Base-by-base conservation (phyloP, 2,888 invertebrate species). In the Sabellastarte sp. region DNA sequence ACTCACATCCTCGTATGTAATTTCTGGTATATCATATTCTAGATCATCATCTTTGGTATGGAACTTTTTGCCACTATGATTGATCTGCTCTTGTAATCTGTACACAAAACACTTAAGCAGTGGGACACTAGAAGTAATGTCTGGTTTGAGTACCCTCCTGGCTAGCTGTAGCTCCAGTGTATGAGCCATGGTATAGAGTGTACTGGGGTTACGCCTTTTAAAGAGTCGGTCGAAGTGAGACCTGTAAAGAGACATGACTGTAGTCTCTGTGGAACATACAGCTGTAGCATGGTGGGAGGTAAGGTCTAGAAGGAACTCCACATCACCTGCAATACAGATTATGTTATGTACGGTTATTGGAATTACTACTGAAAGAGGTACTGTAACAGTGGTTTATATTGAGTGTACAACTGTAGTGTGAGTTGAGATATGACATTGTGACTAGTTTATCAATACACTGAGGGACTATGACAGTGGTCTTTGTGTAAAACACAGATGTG, bases 171-270 rank as follows among this genome's bases (percentile, higher is more conserved):
- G 64, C 60, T 68, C 68, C 32, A 61, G 4, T 33, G 50, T 61
- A 24, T 41, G 29, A 41, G 57, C 60, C 62, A 68, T 59, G 26
- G 53, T 56, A 26, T 53, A 50, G 2, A 64, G 26, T n/a, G 63
- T 64, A 24, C 57, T 30, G 10, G 65, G 65, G 57, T 65, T 65
- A 29, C 63, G 63, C 2, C 57, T 28, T 28, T 50, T 33, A 55
- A 69, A 69, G 26, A 69, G 65, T 0, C 69, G 60, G 20, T 69
- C 69, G 55, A 69, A 69, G 63, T 69, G 69, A 4, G 55, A 50
- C 51, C 55, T 57, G 59, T 53, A 30, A 2, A 69, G 61, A 15
- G 59, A 50, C 65, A 69, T 66, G 20, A 68, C 65, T 5, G 59
- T 55, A 10, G 69, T 69, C 60, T 69, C 69, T 50, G 59, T 63